Evolutionary conservation across 2,888 invertebrate species (phyloP), one percentile per base, ranked within the genome.

Genomic region (Neria commutata): DNA sequence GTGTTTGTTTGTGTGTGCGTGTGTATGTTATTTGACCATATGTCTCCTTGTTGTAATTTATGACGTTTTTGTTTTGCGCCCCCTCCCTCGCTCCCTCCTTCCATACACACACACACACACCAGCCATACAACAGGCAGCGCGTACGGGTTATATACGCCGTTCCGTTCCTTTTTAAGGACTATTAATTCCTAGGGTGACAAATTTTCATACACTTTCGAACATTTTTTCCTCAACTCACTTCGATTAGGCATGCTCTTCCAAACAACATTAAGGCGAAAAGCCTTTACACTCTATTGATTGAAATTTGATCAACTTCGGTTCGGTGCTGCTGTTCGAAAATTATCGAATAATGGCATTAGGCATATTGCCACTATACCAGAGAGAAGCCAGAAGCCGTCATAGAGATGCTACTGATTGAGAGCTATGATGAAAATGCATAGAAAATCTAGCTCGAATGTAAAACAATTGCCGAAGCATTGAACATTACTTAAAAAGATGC

Each of bases 141-240:
- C 25, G 26, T 3, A 21, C 17, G 8, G 23, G 19, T 58, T 40
- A 14, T 21, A 40, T n/a, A 40, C 55, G 40, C 60, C 51, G 61
- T 59, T 58, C 61, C 65, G n/a, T n/a, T n/a, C n/a, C 63, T 68
- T 75, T 80, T 78, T 77, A 79, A 75, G 80, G 76, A 74, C 75
- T 76, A 80, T 79, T 80, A 78, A 80, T 78, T 78, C 78, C 72
- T 73, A 70, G 73, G 73, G 73, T 78, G 74, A 77, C 78, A 78
- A 76, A 78, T 76, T 77, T 75, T 75, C 77, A 75, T 76, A 68
- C 75, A 71, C 70, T 51, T 47, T 66, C 54, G 65, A 56, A 11
- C 33, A 33, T 40, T 47, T 53, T 63, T n/a, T n/a, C 24, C 14
- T 50, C 26, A 29, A 11, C 53, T 23, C 42, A 42, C 26, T 52